A percentile compares a stretch with the other conserved stretches of the same genome.
phyloP scores from a whole-genome alignment of 2,113 vertebrate genomes.

The Uria lomvia region DNA sequence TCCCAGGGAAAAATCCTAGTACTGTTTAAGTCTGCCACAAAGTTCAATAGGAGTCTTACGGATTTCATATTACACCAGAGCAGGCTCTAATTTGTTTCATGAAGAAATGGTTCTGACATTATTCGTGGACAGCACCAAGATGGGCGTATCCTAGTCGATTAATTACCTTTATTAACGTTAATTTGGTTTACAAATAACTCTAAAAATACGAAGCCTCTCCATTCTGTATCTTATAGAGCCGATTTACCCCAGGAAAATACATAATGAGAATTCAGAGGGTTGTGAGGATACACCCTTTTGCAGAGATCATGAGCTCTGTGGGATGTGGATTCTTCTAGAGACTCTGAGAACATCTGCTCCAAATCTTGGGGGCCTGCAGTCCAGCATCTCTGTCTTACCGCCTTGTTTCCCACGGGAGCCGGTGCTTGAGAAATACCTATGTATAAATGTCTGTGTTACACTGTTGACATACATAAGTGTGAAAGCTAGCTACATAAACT shows the following conservation, averaged over 20 bases:
- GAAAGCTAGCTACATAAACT: not conserved
- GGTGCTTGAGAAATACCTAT: rapidly evolving
- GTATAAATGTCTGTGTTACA: not conserved
- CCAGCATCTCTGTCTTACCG: not conserved
- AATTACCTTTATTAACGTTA: not conserved
- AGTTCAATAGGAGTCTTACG: not conserved
- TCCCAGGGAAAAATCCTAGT: not conserved
- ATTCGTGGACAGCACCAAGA: not conserved
- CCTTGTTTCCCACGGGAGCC: rapidly evolving
- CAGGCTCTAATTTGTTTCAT: not conserved
- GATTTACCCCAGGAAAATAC: not conserved
- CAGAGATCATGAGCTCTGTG: not conserved
- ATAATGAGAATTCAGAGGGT: not conserved
- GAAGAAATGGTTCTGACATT: not conserved
- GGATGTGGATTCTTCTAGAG: not conserved
- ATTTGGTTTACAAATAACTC: not conserved
- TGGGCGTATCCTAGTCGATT: not conserved
- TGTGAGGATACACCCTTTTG: not conserved
- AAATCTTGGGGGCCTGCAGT: not conserved
- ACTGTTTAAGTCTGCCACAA: not conserved
- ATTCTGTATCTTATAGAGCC: not conserved
- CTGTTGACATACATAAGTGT: not conserved
- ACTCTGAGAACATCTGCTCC: not conserved
- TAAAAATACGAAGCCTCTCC: not conserved
- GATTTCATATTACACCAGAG: not conserved